Percentiles rank a stretch among this genome's conserved stretches.
Conservation (phyloP, 2,888 invertebrate genomes). For the Cistogaster globosa region DNA sequence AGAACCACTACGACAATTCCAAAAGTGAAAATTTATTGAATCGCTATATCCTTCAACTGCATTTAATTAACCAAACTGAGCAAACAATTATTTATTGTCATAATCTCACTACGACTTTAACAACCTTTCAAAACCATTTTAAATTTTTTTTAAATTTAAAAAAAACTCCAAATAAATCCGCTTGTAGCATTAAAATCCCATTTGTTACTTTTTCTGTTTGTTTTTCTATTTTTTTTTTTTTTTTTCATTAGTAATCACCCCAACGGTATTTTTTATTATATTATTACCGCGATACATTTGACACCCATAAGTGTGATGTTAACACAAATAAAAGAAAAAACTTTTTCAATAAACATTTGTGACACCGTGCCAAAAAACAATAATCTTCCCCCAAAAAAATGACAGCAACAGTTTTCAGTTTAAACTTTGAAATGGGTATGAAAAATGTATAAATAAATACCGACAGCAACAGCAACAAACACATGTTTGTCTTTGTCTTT, state of each 20-base stretch:
- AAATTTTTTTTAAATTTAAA: too few species aligned
- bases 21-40: too few species aligned
- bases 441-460: not conserved
- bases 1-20: too few species aligned
- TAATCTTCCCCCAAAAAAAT: not conserved
- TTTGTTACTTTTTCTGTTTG: not conserved
- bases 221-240: not conserved
- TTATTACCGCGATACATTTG: conserved; percentile 6
- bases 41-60: too few species aligned
- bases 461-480: not conserved
- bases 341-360: conserved; percentile 1
- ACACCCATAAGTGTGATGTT: not conserved
- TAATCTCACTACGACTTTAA: too few species aligned
- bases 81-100: too few species aligned
- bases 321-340: not conserved
- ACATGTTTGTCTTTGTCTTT: not conserved
- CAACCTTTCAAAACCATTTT: too few species aligned
- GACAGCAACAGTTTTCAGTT: conserved; percentile 34
- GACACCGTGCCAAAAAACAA: conserved; percentile 19
- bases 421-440: not conserved
- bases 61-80: too few species aligned
- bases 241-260: not conserved
- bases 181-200: not conserved
- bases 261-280: not conserved
- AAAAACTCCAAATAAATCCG: too few species aligned